Percentiles rank a stretch among this genome's conserved stretches.
Evolutionary conservation across 1,140 invertebrate species (phyloP).

Genomic region (Drosophila pachea): DNA sequence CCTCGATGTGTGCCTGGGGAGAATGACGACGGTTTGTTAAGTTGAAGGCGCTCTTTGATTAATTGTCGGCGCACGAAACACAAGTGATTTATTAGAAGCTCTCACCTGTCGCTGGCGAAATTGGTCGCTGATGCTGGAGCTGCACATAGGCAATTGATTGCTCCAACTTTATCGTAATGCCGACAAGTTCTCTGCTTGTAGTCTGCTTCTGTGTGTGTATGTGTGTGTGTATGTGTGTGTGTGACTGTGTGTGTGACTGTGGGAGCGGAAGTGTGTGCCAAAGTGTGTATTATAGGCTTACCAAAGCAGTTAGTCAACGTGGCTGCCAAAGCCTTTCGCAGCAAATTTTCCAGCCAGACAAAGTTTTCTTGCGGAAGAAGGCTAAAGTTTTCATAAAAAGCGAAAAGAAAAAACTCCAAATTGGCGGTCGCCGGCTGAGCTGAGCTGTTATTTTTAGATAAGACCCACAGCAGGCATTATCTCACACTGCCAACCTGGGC

Average conservation of each 20-base stretch:
- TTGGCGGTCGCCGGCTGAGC: constrained; percentile 32
- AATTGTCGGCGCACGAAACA: constrained; percentile 40
- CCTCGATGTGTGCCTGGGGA: background rate
- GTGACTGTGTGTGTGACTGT: constrained; percentile 3
- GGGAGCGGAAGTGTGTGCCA: background rate
- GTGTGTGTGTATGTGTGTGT: constrained; percentile 6
- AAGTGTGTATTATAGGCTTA: constrained; percentile 32
- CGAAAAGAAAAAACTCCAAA: constrained; percentile 36
- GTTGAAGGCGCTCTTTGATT: constrained; percentile 56
- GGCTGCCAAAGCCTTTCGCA: constrained; percentile 44
- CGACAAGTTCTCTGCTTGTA: background rate
- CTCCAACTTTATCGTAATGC: constrained; percentile 47
- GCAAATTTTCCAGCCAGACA: constrained; percentile 52
- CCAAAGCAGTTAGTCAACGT: constrained; percentile 26
- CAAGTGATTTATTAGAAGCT: constrained; percentile 58
- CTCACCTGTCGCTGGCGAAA: constrained; percentile 39
- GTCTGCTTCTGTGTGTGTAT: background rate
- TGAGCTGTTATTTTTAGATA: constrained; percentile 67
- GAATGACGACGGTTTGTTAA: constrained; percentile 26
- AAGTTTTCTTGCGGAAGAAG: constrained; percentile 44
- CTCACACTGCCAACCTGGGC: background rate
- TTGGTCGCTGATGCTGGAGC: background rate
- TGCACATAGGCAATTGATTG: constrained; percentile 50
- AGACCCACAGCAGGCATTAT: constrained; percentile 32
- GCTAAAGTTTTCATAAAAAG: constrained; percentile 48